Conservation (phyloP, 2,888 invertebrate species). For the Eristalis arbustorum region DNA sequence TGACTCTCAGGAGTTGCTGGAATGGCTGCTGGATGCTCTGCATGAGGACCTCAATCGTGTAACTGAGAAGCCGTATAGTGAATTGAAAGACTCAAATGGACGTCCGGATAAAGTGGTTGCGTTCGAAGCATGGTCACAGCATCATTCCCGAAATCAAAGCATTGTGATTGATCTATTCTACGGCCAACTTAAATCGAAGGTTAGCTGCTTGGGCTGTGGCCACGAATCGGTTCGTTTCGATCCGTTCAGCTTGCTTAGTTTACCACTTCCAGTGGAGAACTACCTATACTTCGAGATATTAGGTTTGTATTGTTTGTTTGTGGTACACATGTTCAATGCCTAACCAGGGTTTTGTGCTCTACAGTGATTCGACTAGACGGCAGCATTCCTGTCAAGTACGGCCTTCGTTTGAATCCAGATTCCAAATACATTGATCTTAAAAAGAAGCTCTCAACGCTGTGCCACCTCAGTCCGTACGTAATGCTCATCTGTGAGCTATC, state of each 20-base stretch:
- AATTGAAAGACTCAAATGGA: slow-evolving; percentile 88
- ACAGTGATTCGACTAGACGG: slow-evolving; percentile 90
- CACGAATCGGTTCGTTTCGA: slow-evolving; percentile 94
- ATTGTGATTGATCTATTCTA: slow-evolving; percentile 95
- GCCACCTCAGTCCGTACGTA: slow-evolving; percentile 83
- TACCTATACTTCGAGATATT: slow-evolving; percentile 88
- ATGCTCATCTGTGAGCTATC: slow-evolving; percentile 87
- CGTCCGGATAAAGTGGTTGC: slow-evolving; percentile 87
- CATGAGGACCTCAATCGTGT: slow-evolving; percentile 96
- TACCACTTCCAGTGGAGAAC: slow-evolving; percentile 95
- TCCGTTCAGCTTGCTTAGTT: slow-evolving; percentile 93
- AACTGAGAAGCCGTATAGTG: slow-evolving; percentile 85
- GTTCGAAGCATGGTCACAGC: slow-evolving; percentile 91
- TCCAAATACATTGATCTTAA: slow-evolving; percentile 90
- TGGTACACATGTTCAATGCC: not conserved
- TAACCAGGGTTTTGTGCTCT: not conserved
- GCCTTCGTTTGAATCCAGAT: slow-evolving; percentile 90
- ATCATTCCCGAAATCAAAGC: slow-evolving; percentile 90
- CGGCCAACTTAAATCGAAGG: slow-evolving; percentile 93
- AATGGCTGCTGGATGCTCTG: slow-evolving; percentile 93
- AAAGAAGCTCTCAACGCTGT: slow-evolving; percentile 84
- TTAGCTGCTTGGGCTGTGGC: slow-evolving; percentile 90
- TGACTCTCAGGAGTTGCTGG: slow-evolving; percentile 95
- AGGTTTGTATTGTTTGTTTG: slow-evolving; percentile 81
- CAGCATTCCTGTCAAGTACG: slow-evolving; percentile 91